phyloP scores from a whole-genome alignment of 2,797 vertebrate species.

The Macrochelys suwanniensis region DNA sequence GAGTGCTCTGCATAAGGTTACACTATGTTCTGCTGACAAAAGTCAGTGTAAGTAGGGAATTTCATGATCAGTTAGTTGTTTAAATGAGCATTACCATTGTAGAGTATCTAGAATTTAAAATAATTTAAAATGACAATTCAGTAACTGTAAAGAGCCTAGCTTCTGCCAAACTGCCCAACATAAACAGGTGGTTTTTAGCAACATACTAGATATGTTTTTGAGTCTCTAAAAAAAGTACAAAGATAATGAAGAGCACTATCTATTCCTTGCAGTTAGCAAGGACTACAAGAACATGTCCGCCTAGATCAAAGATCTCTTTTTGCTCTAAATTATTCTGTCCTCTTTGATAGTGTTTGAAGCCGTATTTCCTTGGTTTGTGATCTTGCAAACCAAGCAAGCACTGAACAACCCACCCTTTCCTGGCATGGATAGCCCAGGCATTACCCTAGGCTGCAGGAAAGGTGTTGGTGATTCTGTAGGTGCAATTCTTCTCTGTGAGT shows the following conservation, averaged over 20 bases:
- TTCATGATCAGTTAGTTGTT: constrained; percentile 35
- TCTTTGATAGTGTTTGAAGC: background rate
- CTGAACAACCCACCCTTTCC: background rate
- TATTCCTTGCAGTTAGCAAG: background rate
- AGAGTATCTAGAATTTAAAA: constrained; percentile 54
- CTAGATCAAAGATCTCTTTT: background rate
- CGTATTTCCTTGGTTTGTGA: background rate
- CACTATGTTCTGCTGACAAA: constrained; percentile 42
- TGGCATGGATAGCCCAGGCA: rapidly evolving
- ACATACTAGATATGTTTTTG: background rate
- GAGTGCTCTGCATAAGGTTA: background rate
- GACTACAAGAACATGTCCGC: rapidly evolving
- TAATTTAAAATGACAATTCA: constrained; percentile 55
- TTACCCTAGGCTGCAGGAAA: background rate
- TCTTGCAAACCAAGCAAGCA: background rate
- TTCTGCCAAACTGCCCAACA: constrained; percentile 32
- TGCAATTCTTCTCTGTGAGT: background rate
- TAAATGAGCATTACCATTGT: constrained; percentile 28
- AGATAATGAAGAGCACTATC: background rate
- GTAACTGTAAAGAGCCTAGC: constrained; percentile 19
- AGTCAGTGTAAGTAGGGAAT: constrained; percentile 2
- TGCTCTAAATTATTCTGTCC: background rate
- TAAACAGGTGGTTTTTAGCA: background rate
- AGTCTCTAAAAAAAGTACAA: background rate
- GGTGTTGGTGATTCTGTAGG: background rate